Evolutionary conservation across 2,888 invertebrate genomes (phyloP).

Genomic region (Drosophila testacea): DNA sequence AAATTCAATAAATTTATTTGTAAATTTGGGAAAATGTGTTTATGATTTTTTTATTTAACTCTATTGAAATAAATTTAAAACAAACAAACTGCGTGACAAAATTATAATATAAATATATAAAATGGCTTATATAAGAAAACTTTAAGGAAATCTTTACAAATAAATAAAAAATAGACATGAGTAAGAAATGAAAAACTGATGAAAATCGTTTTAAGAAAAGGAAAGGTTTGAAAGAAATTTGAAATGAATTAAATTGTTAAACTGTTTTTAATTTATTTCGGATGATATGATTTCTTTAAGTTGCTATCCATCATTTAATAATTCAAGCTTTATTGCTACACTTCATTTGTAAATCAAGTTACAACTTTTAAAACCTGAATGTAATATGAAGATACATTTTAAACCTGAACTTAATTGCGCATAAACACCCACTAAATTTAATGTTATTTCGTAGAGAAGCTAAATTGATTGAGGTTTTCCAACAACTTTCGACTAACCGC

Average conservation of each 20-base stretch:
- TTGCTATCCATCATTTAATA: not conserved
- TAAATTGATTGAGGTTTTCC: conserved; percentile 17
- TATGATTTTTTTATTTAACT: too few species aligned
- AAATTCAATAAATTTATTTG: not conserved
- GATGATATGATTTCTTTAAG: not conserved
- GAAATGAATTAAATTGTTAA: not conserved
- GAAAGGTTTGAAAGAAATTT: too few species aligned
- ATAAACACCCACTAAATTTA: conserved; percentile 47
- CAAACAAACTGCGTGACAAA: too few species aligned
- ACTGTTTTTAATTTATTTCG: not conserved
- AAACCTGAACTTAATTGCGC: not conserved
- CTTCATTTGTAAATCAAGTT: not conserved
- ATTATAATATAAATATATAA: too few species aligned
- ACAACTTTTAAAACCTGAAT: not conserved
- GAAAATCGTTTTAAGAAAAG: too few species aligned
- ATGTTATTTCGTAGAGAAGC: conserved; percentile 15
- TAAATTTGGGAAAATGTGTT: not conserved
- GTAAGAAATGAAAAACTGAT: too few species aligned
- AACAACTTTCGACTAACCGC: conserved; percentile 5
- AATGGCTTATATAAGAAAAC: too few species aligned
- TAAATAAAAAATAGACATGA: too few species aligned
- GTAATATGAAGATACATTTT: not conserved
- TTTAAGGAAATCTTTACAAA: too few species aligned
- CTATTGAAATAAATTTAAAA: too few species aligned
- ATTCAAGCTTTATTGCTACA: not conserved